These are phyloP conservation scores for Agriopis leucophaearia DNA, from an alignment of 2,888 invertebrate genomes.

Conservation along the genomic window DNA sequence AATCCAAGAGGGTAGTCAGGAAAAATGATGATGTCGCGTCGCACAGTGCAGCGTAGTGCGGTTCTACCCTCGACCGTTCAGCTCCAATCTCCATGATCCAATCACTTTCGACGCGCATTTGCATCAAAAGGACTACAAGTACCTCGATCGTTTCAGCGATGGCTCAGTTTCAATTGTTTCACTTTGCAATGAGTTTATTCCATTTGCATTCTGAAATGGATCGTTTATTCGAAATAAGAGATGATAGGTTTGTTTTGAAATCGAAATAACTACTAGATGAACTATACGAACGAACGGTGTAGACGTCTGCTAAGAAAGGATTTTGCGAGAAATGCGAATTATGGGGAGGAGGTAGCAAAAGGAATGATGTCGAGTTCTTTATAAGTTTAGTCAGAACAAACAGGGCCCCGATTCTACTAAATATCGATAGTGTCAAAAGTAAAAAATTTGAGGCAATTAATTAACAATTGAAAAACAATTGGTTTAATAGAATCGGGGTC, in stretches of 20 bases:
- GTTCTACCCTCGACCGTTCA: not conserved
- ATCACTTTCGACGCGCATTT: constrained; percentile 31
- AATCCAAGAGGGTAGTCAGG: not conserved
- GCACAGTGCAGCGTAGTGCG: not conserved
- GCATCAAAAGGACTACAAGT: constrained; percentile 30
- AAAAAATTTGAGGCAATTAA: too few relatives aligned
- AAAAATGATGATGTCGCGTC: too few relatives aligned
- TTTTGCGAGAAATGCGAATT: too few relatives aligned
- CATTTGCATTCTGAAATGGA: constrained; percentile 25
- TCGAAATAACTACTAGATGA: not conserved
- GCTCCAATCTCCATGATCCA: constrained; percentile 22
- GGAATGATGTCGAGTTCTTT: too few relatives aligned
- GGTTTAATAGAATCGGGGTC: too few relatives aligned
- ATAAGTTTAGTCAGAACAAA: too few relatives aligned
- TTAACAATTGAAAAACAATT: too few relatives aligned
- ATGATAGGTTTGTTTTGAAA: constrained; percentile 12
- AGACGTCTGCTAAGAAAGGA: too few relatives aligned
- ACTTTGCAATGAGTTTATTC: constrained; percentile 26
- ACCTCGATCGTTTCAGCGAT: constrained; percentile 25
- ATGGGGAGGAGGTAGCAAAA: too few relatives aligned
- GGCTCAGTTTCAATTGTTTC: constrained; percentile 27
- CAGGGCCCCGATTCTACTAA: too few relatives aligned
- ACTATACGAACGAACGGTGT: too few relatives aligned
- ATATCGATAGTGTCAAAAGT: too few relatives aligned
- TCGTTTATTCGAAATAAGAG: constrained; percentile 4